Evolutionary conservation across 2,113 vertebrate species (phyloP).

Genomic region (Pseudonaja textilis): DNA sequence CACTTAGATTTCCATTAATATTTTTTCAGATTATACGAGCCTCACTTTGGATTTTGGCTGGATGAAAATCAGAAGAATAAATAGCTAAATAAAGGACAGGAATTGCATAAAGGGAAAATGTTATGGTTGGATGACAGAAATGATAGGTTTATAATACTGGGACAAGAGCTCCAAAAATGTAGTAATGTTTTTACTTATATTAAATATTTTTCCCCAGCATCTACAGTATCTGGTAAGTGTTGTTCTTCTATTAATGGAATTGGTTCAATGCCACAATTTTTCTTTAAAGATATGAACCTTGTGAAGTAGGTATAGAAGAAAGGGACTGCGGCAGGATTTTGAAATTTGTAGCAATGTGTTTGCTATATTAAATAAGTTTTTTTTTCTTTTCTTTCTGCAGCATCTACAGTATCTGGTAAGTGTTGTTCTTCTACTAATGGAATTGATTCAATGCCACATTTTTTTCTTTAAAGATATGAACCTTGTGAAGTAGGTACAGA

Average conservation of each 20-base stretch:
- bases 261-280: neutral
- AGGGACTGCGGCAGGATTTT: neutral
- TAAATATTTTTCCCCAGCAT: neutral
- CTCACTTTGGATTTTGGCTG: neutral
- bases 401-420: neutral
- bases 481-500: neutral
- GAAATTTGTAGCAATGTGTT: neutral
- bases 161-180: neutral
- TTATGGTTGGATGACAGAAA: neutral
- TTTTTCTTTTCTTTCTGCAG: neutral
- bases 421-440: neutral
- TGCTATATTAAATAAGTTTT: neutral
- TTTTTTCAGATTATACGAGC: neutral
- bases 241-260: neutral
- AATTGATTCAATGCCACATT: neutral
- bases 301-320: neutral
- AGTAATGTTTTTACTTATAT: neutral
- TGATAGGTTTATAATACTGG: neutral
- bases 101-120: neutral
- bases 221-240: neutral
- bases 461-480: neutral
- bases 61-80: neutral
- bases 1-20: neutral
- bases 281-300: neutral
- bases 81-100: neutral